Percentiles rank a stretch among this genome's conserved stretches.
Evolutionary conservation across 2,113 vertebrate species (phyloP).

Genomic region (Phaetusa simplex): DNA sequence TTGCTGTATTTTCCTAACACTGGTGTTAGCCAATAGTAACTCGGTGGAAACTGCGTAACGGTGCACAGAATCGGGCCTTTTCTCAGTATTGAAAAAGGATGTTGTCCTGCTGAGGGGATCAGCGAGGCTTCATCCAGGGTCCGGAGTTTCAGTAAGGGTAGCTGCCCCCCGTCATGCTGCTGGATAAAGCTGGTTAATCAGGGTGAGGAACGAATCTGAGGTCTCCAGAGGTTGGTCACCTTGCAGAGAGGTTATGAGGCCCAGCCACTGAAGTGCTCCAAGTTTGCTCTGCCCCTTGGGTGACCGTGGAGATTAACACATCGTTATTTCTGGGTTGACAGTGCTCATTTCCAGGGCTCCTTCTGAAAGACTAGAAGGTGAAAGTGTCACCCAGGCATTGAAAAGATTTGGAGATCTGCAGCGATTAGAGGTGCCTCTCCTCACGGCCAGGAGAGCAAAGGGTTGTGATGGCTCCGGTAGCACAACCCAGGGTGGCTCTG

Average conservation of each 20-base stretch:
- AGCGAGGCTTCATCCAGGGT: not conserved
- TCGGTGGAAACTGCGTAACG: not conserved
- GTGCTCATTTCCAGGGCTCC: slow-evolving; percentile 3
- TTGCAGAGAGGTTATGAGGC: not conserved
- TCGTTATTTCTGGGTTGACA: not conserved
- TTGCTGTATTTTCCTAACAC: not conserved
- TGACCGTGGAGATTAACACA: not conserved
- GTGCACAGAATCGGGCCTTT: not conserved
- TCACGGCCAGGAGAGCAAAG: not conserved
- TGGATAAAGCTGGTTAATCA: not conserved
- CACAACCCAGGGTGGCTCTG: not conserved
- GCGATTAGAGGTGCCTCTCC: not conserved
- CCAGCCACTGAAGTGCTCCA: not conserved
- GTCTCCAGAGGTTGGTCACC: not conserved
- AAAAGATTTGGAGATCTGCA: not conserved
- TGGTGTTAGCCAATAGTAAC: not conserved
- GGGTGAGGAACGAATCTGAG: not conserved
- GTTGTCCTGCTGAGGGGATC: not conserved
- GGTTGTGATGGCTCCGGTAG: not conserved
- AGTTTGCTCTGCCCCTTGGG: not conserved
- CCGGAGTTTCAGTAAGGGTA: not conserved
- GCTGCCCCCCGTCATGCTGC: not conserved
- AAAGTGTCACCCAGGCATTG: not conserved
- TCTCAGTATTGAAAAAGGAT: not conserved
- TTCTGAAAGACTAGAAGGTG: not conserved